Conservation (phyloP, 1,140 invertebrate genomes). For the Panagrolaimus sp. region DNA sequence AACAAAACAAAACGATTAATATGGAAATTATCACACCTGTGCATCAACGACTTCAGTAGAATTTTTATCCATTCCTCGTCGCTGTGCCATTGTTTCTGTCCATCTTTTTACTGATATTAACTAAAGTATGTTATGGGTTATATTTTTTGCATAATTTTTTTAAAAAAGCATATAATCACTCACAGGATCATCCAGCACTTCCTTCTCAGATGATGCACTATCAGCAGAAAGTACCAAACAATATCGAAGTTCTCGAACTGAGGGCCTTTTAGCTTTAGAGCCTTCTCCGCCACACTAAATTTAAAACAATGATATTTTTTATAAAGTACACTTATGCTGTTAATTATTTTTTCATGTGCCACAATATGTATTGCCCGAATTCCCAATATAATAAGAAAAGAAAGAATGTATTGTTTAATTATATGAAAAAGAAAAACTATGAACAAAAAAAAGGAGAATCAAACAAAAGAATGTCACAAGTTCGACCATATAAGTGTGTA, state of each 20-base stretch:
- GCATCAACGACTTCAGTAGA: slow-evolving; percentile 49
- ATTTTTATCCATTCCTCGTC: slow-evolving; percentile 43
- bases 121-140: slow-evolving; percentile 21
- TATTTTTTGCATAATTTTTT: too few relatives aligned
- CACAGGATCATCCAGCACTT: slow-evolving; percentile 29
- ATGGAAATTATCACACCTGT: slow-evolving; percentile 27
- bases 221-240: slow-evolving; percentile 36
- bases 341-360: too few relatives aligned
- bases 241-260: slow-evolving; percentile 16
- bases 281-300: background rate
- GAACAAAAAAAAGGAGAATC: background rate
- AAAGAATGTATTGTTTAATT: too few relatives aligned
- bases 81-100: slow-evolving; percentile 46
- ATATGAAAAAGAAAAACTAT: too few relatives aligned
- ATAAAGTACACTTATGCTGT: background rate
- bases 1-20: background rate
- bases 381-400: too few relatives aligned
- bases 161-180: background rate
- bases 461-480: slow-evolving; percentile 1
- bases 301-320: background rate
- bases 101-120: slow-evolving; percentile 47
- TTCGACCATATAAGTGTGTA: too few relatives aligned
- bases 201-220: slow-evolving; percentile 31
- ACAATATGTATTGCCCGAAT: too few relatives aligned
- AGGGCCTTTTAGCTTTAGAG: slow-evolving; percentile 1